phyloP scores from a whole-genome alignment of 2,113 vertebrate genomes.

The Rhynchomys soricoides region DNA sequence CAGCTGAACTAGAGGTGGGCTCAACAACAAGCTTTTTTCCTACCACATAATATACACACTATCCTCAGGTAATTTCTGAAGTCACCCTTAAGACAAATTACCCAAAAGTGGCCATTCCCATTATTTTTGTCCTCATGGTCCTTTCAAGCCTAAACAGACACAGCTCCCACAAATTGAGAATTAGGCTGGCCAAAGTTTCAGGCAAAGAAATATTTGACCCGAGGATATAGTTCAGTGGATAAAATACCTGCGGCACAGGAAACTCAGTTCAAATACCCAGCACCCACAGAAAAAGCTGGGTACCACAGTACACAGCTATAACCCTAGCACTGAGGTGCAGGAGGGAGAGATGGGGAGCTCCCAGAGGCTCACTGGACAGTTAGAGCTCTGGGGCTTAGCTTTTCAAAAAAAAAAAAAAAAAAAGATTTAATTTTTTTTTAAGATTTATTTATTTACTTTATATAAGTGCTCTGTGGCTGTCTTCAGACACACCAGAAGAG shows the following conservation, averaged over 20 bases:
- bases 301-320: background rate
- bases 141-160: background rate
- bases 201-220: background rate
- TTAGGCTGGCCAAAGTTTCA: background rate
- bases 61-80: conserved; percentile 35
- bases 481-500: too few species aligned
- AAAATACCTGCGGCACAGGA: background rate
- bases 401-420: too few species aligned
- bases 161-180: background rate
- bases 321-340: background rate
- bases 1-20: background rate
- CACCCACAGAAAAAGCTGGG: background rate
- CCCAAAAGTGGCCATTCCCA: background rate
- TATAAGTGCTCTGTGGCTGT: too few species aligned
- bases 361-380: background rate
- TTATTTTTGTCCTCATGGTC: background rate
- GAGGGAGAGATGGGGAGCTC: background rate
- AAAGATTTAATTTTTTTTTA: too few species aligned
- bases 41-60: background rate
- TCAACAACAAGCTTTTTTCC: background rate
- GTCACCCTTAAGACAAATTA: background rate
- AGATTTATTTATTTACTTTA: too few species aligned
- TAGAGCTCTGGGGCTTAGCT: background rate
- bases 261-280: background rate
- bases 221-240: too few species aligned